phyloP scores from a whole-genome alignment of 2,888 invertebrate species.

The Latrodectus hesperus region DNA sequence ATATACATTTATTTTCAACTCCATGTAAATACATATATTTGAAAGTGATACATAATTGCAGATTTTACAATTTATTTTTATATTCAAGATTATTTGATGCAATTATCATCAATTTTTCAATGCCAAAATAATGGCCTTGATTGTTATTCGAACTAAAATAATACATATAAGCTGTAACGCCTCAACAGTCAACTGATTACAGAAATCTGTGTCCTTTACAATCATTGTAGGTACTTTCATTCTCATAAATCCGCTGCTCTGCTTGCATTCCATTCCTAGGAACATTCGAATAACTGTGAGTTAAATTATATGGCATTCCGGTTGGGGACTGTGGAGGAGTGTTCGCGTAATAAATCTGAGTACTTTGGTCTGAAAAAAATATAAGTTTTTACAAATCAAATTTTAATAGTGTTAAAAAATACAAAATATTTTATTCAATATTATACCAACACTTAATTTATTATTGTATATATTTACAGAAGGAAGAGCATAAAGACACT shows the following conservation, averaged over 20 bases:
- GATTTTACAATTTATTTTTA: too few relatives aligned
- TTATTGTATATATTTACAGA: not conserved
- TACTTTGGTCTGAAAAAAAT: not conserved
- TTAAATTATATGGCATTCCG: not conserved
- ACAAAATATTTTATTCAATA: not conserved
- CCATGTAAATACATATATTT: too few relatives aligned
- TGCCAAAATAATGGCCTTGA: too few relatives aligned
- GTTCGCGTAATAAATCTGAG: not conserved
- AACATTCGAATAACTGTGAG: not conserved
- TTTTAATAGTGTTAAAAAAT: too few relatives aligned
- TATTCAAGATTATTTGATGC: too few relatives aligned
- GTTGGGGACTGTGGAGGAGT: not conserved
- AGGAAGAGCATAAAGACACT: not conserved
- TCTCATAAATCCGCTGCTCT: not conserved
- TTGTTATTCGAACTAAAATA: too few relatives aligned
- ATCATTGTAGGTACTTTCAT: not conserved
- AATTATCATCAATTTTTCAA: too few relatives aligned
- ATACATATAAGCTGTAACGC: too few relatives aligned
- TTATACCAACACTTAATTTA: not conserved
- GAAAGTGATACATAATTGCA: too few relatives aligned
- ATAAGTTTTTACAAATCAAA: too few relatives aligned
- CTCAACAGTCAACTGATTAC: too few relatives aligned
- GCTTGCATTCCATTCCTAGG: not conserved
- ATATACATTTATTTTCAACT: too few relatives aligned
- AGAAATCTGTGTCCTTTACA: not conserved